Percentiles rank a stretch among this genome's conserved stretches.
These are phyloP conservation scores for Wasmannia auropunctata DNA, from an alignment of 1,140 invertebrate genomes.

Conservation along the genomic window DNA sequence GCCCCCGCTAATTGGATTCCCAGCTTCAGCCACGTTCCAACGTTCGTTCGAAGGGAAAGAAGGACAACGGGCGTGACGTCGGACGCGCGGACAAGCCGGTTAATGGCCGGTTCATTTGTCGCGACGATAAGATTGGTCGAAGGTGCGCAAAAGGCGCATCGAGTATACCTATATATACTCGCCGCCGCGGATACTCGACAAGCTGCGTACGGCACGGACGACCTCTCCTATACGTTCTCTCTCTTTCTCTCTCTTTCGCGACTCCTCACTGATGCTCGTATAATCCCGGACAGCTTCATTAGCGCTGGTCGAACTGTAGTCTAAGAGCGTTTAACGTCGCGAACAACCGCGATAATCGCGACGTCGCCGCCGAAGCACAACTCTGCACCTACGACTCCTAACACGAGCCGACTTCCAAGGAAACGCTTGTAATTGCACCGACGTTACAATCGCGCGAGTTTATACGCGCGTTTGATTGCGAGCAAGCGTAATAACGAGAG, in stretches of 20 bases:
- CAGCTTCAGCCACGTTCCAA: constrained; percentile 34
- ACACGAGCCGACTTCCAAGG: not conserved
- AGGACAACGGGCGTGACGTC: constrained; percentile 34
- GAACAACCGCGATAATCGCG: constrained; percentile 23
- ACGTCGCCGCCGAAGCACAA: not conserved
- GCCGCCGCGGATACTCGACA: not conserved
- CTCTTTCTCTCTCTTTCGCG: too few relatives aligned
- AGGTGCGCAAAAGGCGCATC: constrained; percentile 1
- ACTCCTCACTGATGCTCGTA: not conserved
- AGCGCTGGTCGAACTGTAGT: constrained; percentile 2
- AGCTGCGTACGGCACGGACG: not conserved
- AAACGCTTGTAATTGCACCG: constrained; percentile 49
- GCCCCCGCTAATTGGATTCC: constrained; percentile 75
- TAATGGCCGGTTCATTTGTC: constrained; percentile 67
- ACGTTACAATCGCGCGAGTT: constrained; percentile 29
- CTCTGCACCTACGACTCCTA: not conserved
- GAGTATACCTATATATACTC: too few relatives aligned
- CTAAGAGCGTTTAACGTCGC: constrained; percentile 19
- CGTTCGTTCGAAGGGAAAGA: constrained; percentile 5
- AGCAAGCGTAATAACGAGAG: not conserved
- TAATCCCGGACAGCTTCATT: constrained; percentile 52
- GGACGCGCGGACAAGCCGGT: constrained; percentile 27
- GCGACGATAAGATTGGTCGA: constrained; percentile 47
- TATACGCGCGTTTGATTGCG: constrained; percentile 11
- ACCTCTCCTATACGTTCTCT: not conserved